Evolutionary conservation across 2,113 vertebrate genomes (phyloP).

Genomic region (Anas platyrhynchos): DNA sequence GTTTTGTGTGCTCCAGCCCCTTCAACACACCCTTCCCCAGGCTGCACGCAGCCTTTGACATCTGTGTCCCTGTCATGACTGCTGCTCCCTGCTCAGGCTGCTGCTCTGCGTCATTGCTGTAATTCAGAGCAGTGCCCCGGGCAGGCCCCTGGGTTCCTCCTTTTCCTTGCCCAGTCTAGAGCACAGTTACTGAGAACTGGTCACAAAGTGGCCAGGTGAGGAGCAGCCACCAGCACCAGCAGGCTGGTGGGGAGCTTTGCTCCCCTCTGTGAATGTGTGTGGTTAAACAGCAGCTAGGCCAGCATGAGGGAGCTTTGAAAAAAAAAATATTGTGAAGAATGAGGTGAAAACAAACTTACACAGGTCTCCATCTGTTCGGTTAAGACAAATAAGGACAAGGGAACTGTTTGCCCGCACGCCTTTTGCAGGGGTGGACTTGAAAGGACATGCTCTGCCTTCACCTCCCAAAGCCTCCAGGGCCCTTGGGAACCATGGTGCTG

Average conservation of each 20-base stretch:
- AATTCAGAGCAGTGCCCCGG: neutral
- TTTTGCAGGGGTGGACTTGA: neutral
- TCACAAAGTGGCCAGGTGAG: neutral
- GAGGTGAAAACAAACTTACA: neutral
- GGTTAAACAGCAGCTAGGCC: neutral
- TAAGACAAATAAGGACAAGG: neutral
- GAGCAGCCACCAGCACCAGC: accelerated
- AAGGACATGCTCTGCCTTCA: neutral
- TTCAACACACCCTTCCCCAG: neutral
- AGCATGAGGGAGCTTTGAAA: neutral
- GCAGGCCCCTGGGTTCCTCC: neutral
- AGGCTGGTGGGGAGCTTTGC: neutral
- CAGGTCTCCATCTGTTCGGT: neutral
- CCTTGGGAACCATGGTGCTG: accelerated
- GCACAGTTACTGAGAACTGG: neutral
- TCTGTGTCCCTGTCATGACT: neutral
- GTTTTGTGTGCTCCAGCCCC: neutral
- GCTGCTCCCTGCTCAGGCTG: neutral
- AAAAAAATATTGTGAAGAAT: neutral
- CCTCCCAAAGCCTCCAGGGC: neutral
- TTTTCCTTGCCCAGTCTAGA: neutral
- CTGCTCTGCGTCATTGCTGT: neutral
- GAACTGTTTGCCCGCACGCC: neutral
- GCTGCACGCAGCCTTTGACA: neutral
- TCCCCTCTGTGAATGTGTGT: neutral